These are phyloP conservation scores for Podocnemis expansa DNA, from an alignment of 2,113 vertebrate species.

Conservation along the genomic window DNA sequence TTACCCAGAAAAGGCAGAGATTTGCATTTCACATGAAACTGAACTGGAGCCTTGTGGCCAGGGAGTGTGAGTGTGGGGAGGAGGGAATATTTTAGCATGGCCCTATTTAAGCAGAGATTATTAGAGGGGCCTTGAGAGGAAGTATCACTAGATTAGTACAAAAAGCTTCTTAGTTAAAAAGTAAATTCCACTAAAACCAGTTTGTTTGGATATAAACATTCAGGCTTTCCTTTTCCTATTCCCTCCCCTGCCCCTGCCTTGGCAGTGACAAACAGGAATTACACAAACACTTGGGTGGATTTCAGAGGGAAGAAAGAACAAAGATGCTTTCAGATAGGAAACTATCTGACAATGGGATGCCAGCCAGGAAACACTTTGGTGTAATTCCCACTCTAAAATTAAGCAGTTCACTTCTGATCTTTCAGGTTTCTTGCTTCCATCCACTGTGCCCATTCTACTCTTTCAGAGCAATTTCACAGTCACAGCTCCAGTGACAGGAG, in stretches of 20 bases:
- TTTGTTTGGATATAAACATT: not conserved
- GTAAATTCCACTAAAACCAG: not conserved
- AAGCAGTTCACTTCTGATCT: not conserved
- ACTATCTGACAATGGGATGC: not conserved
- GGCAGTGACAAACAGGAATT: not conserved
- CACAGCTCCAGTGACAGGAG: no score
- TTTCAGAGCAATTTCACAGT: not conserved
- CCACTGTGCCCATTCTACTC: not conserved
- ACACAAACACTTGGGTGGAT: not conserved
- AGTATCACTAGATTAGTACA: not conserved
- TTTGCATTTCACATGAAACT: not conserved
- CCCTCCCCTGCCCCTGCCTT: no score
- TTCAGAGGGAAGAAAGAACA: not conserved
- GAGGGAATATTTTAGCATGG: not conserved
- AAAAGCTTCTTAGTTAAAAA: no score
- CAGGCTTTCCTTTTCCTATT: not conserved
- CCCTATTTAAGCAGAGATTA: not conserved
- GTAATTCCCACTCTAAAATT: not conserved
- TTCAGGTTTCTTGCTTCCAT: not conserved
- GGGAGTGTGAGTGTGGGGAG: no score
- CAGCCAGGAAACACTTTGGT: not conserved
- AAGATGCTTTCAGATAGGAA: not conserved
- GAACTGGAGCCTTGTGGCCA: not conserved
- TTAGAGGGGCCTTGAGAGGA: not conserved
- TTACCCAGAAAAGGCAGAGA: not conserved